These are phyloP conservation scores for Danio tinwini DNA, from an alignment of 2,797 vertebrate genomes.

Conservation along the genomic window DNA sequence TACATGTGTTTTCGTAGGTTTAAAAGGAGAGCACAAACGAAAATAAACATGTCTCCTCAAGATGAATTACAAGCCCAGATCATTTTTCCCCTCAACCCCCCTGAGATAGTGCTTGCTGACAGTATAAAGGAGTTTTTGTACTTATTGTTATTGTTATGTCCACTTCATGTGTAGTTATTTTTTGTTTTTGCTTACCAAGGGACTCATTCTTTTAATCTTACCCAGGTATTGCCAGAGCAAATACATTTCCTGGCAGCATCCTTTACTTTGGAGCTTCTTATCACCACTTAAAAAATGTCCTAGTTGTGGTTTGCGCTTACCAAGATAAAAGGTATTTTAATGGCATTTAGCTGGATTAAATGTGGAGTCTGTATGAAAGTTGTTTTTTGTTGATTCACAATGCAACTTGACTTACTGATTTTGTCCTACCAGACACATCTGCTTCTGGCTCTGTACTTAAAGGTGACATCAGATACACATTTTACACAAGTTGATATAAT, in stretches of 20 bases:
- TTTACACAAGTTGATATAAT: too few species aligned
- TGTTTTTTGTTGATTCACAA: slow-evolving; percentile 30
- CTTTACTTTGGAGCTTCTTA: slow-evolving; percentile 35
- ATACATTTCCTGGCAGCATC: slow-evolving; percentile 13
- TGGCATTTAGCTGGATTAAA: slow-evolving; percentile 28
- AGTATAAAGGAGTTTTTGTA: slow-evolving; percentile 59
- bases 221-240: slow-evolving; percentile 14
- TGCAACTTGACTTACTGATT: slow-evolving; percentile 11
- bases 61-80: slow-evolving; percentile 61
- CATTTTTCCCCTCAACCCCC: slow-evolving; percentile 56
- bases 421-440: neutral
- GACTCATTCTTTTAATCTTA: slow-evolving; percentile 47
- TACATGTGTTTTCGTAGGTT: slow-evolving; percentile 49
- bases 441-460: neutral
- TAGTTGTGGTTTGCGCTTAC: slow-evolving; percentile 19
- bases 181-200: slow-evolving; percentile 40
- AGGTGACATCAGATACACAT: neutral
- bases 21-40: slow-evolving; percentile 56
- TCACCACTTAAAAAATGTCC: slow-evolving; percentile 11
- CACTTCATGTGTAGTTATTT: slow-evolving; percentile 49
- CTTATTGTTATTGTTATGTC: slow-evolving; percentile 52
- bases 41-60: slow-evolving; percentile 62
- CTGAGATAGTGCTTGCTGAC: slow-evolving; percentile 55
- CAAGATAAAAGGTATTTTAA: slow-evolving; percentile 39
- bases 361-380: neutral